These are phyloP conservation scores for Tursiops truncatus DNA, from an alignment of 2,113 vertebrate genomes.

Conservation along the genomic window DNA sequence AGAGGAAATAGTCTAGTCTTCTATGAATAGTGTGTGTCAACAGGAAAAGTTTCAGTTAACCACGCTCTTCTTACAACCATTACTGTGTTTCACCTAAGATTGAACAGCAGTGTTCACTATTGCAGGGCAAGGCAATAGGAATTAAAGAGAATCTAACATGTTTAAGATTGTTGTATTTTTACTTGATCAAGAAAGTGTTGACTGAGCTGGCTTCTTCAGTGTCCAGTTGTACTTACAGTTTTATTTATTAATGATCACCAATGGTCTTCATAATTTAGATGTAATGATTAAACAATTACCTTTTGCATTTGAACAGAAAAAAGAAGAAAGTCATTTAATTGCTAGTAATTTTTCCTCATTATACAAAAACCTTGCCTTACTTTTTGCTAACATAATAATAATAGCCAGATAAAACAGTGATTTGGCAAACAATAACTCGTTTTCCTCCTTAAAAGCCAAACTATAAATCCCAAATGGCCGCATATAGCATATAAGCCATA, in stretches of 20 bases:
- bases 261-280: conserved; percentile 49
- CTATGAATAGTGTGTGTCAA: conserved; percentile 14
- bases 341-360: conserved; percentile 63
- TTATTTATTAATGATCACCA: conserved; percentile 60
- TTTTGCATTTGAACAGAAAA: conserved; percentile 51
- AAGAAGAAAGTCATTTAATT: conserved; percentile 61
- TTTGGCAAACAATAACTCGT: conserved; percentile 27
- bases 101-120: conserved; percentile 9
- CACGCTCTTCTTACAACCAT: neutral
- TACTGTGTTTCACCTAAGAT: neutral
- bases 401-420: conserved; percentile 43
- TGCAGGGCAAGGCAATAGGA: neutral
- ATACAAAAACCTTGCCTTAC: conserved; percentile 38
- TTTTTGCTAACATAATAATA: conserved; percentile 46
- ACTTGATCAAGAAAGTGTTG: conserved; percentile 29
- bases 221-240: conserved; percentile 33
- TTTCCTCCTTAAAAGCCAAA: conserved; percentile 59
- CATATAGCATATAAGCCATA: neutral
- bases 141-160: neutral
- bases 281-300: conserved; percentile 60
- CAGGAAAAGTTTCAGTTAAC: neutral
- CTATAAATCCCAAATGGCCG: conserved; percentile 49
- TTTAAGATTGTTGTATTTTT: neutral
- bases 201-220: neutral
- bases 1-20: conserved; percentile 30